phyloP scores from a whole-genome alignment of 2,113 vertebrate species.

The Cinclus mexicanus region DNA sequence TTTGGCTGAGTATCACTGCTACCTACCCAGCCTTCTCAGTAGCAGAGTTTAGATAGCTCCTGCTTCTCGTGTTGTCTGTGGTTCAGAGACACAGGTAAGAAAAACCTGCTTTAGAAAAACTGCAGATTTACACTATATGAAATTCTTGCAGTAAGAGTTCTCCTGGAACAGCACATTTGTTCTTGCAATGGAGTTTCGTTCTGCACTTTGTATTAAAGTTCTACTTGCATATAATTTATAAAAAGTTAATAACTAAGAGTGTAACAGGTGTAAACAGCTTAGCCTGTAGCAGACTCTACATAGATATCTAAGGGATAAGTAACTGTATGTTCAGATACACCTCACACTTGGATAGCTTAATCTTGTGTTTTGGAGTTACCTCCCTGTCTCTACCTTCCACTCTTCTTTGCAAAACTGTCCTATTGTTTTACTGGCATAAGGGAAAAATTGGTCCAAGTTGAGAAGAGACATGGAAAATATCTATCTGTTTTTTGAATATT shows the following conservation, averaged over 20 bases:
- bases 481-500: rapidly evolving
- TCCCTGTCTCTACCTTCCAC: not conserved
- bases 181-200: not conserved
- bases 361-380: not conserved
- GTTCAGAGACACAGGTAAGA: no score
- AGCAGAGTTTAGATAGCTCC: not conserved
- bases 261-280: not conserved
- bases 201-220: not conserved
- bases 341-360: not conserved
- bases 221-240: not conserved
- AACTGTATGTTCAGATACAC: not conserved
- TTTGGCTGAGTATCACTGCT: not conserved
- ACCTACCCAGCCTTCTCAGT: not conserved
- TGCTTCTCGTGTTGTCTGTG: not conserved
- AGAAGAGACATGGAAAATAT: not conserved
- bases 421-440: not conserved
- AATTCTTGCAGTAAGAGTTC: not conserved
- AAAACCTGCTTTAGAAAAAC: not conserved
- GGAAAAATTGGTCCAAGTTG: not conserved
- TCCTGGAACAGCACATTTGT: not conserved
- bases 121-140: not conserved
- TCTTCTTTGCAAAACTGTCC: not conserved
- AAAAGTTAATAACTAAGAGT: not conserved
- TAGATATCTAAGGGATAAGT: not conserved
- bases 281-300: not conserved